These are phyloP conservation scores for Drosophila colorata DNA, from an alignment of 2,888 invertebrate species.

Conservation along the genomic window DNA sequence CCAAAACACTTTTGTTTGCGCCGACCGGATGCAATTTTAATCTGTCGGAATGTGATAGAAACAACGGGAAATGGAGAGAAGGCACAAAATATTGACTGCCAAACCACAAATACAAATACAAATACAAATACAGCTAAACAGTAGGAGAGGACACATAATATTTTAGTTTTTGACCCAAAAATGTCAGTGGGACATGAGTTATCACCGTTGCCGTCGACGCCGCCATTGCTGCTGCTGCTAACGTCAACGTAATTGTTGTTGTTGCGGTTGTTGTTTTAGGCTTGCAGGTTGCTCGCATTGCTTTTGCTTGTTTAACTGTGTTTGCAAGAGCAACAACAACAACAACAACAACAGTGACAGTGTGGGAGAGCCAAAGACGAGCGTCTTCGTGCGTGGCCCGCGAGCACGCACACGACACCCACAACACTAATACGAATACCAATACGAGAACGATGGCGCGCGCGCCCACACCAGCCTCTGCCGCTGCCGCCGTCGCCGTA, in stretches of 20 bases:
- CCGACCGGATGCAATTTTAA: constrained; percentile 79
- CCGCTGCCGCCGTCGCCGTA: not conserved
- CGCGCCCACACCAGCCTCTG: constrained; percentile 25
- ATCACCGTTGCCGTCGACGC: constrained; percentile 64
- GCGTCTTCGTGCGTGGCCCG: constrained; percentile 51
- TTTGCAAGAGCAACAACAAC: constrained; percentile 62
- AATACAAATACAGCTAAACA: constrained; percentile 36
- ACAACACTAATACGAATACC: constrained; percentile 12
- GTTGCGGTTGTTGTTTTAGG: constrained; percentile 67
- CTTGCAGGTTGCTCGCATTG: constrained; percentile 73
- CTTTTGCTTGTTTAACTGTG: constrained; percentile 64
- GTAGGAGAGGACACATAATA: constrained; percentile 62
- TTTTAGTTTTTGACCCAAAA: constrained; percentile 82
- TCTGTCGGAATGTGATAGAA: constrained; percentile 67
- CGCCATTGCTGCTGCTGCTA: constrained; percentile 52
- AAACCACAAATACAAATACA: constrained; percentile 68
- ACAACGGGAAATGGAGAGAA: not conserved
- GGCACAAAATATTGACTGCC: constrained; percentile 74
- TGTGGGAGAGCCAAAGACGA: constrained; percentile 26
- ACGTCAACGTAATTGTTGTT: constrained; percentile 60
- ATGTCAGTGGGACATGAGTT: constrained; percentile 81
- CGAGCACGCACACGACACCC: constrained; percentile 53
- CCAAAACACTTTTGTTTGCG: constrained; percentile 75
- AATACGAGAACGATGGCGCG: constrained; percentile 53
- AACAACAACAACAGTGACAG: constrained; percentile 34